A percentile compares a stretch with the other conserved stretches of the same genome.
These are phyloP conservation scores for Enteromius treurensis DNA, from an alignment of 2,797 vertebrate genomes.

Conservation along the genomic window DNA sequence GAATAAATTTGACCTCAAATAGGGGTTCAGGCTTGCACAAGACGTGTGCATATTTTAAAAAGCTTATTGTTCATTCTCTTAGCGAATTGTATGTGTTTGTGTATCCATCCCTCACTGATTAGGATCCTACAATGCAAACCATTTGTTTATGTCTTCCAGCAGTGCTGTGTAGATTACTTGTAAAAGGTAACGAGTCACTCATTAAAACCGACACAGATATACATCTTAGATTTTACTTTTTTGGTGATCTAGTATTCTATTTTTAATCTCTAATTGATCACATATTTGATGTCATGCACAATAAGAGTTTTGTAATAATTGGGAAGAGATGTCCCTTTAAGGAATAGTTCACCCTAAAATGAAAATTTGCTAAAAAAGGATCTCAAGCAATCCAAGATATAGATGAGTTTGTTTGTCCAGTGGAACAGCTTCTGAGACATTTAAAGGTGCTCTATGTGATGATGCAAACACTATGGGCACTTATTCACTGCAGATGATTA, in stretches of 20 bases:
- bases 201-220: background rate
- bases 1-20: slow-evolving; percentile 9
- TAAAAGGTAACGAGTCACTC: background rate
- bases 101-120: slow-evolving; percentile 25
- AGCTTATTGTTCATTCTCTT: slow-evolving; percentile 9
- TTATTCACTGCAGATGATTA: background rate
- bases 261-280: background rate
- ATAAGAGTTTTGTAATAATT: background rate
- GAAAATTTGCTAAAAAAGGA: no score
- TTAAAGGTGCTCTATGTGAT: no score
- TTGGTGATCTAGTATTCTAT: background rate
- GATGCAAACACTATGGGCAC: background rate
- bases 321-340: background rate
- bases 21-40: background rate
- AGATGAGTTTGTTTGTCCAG: no score
- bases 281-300: background rate
- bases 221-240: background rate
- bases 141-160: slow-evolving; percentile 21
- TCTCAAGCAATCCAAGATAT: no score
- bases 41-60: slow-evolving; percentile 9
- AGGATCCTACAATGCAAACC: background rate
- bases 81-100: background rate
- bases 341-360: no score
- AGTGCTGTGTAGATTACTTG: background rate
- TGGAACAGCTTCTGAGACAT: no score